Evolutionary conservation across 2,113 vertebrate genomes (phyloP).

Genomic region (Sakesphorus luctuosus): DNA sequence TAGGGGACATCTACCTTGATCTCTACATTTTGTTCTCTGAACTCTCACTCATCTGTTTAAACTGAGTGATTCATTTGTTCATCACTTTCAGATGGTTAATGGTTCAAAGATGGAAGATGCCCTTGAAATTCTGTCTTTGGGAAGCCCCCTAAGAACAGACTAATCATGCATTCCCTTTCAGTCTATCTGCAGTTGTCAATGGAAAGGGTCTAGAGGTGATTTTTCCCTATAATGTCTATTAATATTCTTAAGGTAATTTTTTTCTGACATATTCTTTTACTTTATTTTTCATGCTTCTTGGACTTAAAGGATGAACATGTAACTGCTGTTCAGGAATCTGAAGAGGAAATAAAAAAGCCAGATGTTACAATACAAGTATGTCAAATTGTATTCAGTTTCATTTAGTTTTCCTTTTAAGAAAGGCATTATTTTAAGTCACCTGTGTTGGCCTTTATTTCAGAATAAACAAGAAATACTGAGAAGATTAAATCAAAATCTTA

Average conservation of each 20-base stretch:
- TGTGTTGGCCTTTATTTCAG: conserved; percentile 72
- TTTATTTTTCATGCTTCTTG: conserved; percentile 31
- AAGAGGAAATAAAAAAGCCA: conserved; percentile 72
- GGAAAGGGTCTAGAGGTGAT: not conserved
- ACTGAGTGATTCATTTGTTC: not conserved
- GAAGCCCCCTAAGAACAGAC: not conserved
- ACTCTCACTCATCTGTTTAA: not conserved
- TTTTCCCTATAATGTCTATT: not conserved
- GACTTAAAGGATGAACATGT: conserved; percentile 70
- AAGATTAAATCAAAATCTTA: conserved; percentile 92
- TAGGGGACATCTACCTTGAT: not conserved
- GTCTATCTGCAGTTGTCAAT: not conserved
- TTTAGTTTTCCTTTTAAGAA: not conserved
- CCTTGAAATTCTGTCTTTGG: not conserved
- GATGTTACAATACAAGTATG: conserved; percentile 76
- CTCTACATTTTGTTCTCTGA: not conserved
- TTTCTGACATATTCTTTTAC: not conserved
- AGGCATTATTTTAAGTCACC: not conserved
- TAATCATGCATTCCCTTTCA: not conserved
- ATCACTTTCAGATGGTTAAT: not conserved
- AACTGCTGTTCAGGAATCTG: conserved; percentile 46
- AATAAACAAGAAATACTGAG: conserved; percentile 91
- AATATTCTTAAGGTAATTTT: not conserved
- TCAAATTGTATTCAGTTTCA: not conserved
- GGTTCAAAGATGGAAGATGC: not conserved